Base-by-base conservation (phyloP, 2,797 vertebrate species). In the Peromyscus aztecus region DNA sequence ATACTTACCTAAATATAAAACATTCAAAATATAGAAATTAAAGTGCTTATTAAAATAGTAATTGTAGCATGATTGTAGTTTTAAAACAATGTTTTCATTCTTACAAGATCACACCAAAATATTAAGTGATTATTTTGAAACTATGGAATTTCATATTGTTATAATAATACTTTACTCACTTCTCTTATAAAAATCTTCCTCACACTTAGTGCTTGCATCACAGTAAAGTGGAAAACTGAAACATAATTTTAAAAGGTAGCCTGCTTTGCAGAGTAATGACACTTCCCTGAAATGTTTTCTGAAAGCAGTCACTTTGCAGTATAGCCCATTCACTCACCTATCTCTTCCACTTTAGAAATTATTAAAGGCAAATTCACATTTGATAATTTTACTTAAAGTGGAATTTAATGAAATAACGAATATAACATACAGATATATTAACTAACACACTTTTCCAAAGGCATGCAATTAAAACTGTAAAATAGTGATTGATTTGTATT, bases 331-430 rank as follows among this genome's bases (percentile, higher is more conserved):
- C 34, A 93, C 29, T 94, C 59, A 77, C 73, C 21, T 86, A 61
- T 96, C 19, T 94, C 55, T 61, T 84, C 37, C 27, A 94, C 69
- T 91, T 94, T 59, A 89, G 65, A 80, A 95, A 85, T 73, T 59
- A 17, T 81, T 92, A 63, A 86, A 96, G 24, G 40, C 19, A 89
- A 94, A 93, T 96, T 89, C 34, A 88, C 63, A 52, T 89, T 91
- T 95, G 46, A 76, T 85, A 89, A 91, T 92, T 94, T 96, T 69
- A 92, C 52, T 88, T 94, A 95, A 67, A 75, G 83, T 81, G 77
- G 95, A 96, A 95, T 81, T 59, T 80, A 96, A 73, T 14, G 81
- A 57, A 40, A 81, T 63, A 57, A 52, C 13, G 13, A 52, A 52
- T 52, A 52, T 52, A 52, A 13, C 84, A 85, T 81, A 81, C 96